Evolutionary conservation across 2,113 vertebrate species (phyloP).

Genomic region (Oryzias curvinotus): DNA sequence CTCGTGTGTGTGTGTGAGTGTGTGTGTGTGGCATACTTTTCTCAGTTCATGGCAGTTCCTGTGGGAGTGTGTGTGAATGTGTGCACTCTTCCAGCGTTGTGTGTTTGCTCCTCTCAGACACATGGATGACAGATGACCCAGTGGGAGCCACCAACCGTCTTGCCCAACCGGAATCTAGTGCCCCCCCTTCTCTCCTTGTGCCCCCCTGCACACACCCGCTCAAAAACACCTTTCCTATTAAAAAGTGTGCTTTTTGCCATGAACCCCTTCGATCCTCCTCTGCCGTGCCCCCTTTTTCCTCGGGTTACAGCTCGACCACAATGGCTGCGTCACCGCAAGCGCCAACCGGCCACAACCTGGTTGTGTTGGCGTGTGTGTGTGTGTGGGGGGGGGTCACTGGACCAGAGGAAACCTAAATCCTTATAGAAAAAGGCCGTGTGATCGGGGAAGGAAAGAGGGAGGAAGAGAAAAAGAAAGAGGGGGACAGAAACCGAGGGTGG

Average conservation of each 20-base stretch:
- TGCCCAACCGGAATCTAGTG: conserved; percentile 65
- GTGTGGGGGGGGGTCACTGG: conserved; percentile 52
- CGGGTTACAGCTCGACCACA: conserved; percentile 59
- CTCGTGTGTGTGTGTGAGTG: conserved; percentile 39
- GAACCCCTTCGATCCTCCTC: conserved; percentile 62
- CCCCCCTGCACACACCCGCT: neutral
- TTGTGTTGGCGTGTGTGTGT: conserved; percentile 45
- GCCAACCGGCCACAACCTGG: conserved; percentile 53
- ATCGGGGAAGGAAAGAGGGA: conserved; percentile 50
- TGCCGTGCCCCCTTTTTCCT: conserved; percentile 57
- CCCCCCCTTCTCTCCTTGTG: conserved; percentile 1
- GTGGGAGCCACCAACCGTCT: conserved; percentile 73
- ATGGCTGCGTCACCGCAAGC: conserved; percentile 51
- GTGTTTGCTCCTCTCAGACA: conserved; percentile 67
- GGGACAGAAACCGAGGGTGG: conserved; percentile 20
- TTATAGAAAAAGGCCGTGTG: conserved; percentile 74
- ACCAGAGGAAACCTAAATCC: conserved; percentile 78
- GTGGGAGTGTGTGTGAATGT: conserved; percentile 47
- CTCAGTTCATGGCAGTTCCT: conserved; percentile 61
- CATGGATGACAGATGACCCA: conserved; percentile 77
- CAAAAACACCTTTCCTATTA: conserved; percentile 30
- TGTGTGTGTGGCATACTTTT: conserved; percentile 58
- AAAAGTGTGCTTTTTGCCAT: conserved; percentile 62
- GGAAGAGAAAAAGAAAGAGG: conserved; percentile 44
- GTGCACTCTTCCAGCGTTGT: conserved; percentile 51